Percentiles rank a stretch among this genome's conserved stretches.
These are phyloP conservation scores for Zapornia atra DNA, from an alignment of 2,113 vertebrate species.

Conservation along the genomic window DNA sequence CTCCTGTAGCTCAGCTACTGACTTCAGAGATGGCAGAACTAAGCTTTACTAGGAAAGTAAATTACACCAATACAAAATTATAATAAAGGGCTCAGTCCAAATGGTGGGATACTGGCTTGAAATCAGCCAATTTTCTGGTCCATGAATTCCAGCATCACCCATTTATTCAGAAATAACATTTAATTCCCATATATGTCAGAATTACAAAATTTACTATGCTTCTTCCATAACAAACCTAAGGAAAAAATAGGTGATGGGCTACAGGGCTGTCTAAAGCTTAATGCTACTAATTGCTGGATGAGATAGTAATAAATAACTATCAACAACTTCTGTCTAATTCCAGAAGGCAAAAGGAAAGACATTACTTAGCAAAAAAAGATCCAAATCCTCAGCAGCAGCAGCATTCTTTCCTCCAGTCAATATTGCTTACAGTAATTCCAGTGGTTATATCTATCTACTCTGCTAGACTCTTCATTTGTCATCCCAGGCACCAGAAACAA, in stretches of 20 bases:
- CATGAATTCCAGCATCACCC: background rate
- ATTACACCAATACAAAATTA: background rate
- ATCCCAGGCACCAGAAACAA: background rate
- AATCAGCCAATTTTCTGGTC: background rate
- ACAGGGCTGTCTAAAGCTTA: background rate
- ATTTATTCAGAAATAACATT: background rate
- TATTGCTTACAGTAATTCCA: background rate
- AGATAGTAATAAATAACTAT: background rate
- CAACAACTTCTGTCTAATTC: background rate
- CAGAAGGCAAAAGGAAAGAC: background rate
- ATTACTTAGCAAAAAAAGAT: background rate
- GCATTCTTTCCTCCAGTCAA: background rate
- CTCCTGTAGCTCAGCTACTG: background rate
- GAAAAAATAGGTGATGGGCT: background rate
- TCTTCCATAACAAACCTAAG: background rate
- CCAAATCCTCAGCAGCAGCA: background rate
- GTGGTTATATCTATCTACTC: background rate
- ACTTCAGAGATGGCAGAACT: background rate
- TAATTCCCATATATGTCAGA: background rate
- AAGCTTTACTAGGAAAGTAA: background rate
- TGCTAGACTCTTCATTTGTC: background rate
- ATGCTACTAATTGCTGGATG: background rate
- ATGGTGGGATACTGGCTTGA: background rate
- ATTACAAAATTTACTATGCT: background rate
- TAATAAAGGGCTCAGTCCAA: background rate